Evolutionary conservation across 2,113 vertebrate species (phyloP).

Genomic region (Brienomyrus longianalis): DNA sequence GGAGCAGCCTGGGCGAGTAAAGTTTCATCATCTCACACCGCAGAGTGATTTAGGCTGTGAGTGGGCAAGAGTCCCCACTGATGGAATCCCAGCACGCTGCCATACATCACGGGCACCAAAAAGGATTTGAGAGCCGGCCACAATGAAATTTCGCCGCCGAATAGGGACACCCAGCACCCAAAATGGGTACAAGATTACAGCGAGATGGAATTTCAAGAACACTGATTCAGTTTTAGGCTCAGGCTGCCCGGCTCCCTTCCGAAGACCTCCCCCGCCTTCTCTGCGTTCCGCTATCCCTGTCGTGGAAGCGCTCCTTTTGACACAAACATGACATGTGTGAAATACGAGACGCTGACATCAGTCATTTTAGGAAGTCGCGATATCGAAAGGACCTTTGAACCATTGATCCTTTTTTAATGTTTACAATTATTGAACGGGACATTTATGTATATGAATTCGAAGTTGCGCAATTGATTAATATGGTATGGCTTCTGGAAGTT

Average conservation of each 20-base stretch:
- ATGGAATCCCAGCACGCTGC: constrained; percentile 24
- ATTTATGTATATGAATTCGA: background rate
- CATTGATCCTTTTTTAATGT: background rate
- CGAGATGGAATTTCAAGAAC: constrained; percentile 16
- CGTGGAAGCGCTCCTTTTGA: background rate
- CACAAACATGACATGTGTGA: background rate
- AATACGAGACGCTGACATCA: background rate
- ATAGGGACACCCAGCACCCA: constrained; percentile 20
- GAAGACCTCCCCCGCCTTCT: no score
- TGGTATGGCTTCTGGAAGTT: background rate
- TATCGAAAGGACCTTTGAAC: background rate
- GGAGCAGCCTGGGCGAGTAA: background rate
- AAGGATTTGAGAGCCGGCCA: background rate
- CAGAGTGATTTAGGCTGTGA: constrained; percentile 22
- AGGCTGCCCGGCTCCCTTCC: background rate
- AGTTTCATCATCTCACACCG: constrained; percentile 21
- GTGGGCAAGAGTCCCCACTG: constrained; percentile 18
- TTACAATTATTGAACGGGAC: background rate
- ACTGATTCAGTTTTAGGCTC: constrained; percentile 1
- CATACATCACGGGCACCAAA: constrained; percentile 26
- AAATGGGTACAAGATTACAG: constrained; percentile 21
- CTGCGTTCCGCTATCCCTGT: background rate
- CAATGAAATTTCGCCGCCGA: constrained; percentile 23
- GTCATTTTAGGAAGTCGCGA: background rate
- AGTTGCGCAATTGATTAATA: background rate